Conservation (phyloP, 2,888 invertebrate species). For the Julus scandinavius region DNA sequence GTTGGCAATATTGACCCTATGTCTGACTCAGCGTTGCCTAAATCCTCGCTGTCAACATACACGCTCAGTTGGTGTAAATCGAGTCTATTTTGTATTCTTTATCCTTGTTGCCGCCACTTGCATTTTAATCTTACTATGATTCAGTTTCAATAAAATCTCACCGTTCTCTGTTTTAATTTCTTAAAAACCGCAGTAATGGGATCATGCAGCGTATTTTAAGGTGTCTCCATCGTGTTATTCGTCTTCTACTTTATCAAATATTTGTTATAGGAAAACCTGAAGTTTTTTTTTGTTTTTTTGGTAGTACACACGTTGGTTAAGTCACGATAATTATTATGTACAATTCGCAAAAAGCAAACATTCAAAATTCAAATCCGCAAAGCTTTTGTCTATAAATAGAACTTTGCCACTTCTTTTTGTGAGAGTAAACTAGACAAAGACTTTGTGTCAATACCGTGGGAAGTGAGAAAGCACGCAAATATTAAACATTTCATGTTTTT, state of each 20-base stretch:
- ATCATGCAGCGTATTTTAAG: neutral
- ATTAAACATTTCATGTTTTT: neutral
- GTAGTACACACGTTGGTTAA: too few species aligned
- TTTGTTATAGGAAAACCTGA: too few species aligned
- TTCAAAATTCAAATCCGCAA: neutral
- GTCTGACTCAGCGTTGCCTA: slow-evolving; percentile 30
- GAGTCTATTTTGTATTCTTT: neutral
- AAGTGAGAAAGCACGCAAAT: too few species aligned
- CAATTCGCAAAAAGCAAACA: neutral
- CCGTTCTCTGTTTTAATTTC: neutral
- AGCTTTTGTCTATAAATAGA: neutral
- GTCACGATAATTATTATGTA: too few species aligned
- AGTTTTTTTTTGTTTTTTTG: too few species aligned
- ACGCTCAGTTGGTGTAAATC: neutral
- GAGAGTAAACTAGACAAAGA: neutral
- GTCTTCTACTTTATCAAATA: too few species aligned
- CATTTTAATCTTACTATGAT: neutral
- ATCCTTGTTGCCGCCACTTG: neutral
- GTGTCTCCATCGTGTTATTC: too few species aligned
- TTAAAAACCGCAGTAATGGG: neutral
- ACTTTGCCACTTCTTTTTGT: too few species aligned
- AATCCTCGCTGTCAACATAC: slow-evolving; percentile 25
- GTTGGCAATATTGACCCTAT: slow-evolving; percentile 29
- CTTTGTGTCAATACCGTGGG: too few species aligned
- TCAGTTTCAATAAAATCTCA: neutral